Evolutionary conservation across 2,888 invertebrate species (phyloP).

Genomic region (Hypena proboscidalis): DNA sequence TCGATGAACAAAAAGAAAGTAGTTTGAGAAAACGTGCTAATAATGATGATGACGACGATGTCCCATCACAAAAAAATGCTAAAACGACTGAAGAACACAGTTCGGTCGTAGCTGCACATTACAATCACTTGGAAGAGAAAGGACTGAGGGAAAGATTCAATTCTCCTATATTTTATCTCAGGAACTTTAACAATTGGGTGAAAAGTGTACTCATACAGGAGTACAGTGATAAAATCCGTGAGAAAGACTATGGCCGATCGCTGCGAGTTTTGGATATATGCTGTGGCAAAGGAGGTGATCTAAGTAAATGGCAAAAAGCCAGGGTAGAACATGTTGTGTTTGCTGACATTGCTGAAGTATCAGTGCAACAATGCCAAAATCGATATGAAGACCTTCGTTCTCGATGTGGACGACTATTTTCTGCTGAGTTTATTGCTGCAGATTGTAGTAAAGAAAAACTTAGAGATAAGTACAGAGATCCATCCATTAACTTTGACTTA

Average conservation of each 20-base stretch:
- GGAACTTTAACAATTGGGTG: constrained; percentile 99
- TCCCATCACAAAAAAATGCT: constrained; percentile 10
- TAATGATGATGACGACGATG: constrained; percentile 30
- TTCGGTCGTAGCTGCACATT: constrained; percentile 94
- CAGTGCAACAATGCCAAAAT: constrained; percentile 94
- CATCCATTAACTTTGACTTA: constrained; percentile 92
- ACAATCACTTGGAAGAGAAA: constrained; percentile 94
- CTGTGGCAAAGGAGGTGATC: constrained; percentile 99
- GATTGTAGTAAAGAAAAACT: constrained; percentile 95
- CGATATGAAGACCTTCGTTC: constrained; percentile 91
- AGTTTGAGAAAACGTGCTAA: constrained; percentile 3
- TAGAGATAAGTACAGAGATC: constrained; percentile 91
- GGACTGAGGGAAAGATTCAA: constrained; percentile 92
- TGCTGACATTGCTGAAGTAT: constrained; percentile 96
- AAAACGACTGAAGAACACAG: constrained; percentile 68
- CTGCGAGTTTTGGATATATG: constrained; percentile 95
- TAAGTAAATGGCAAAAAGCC: constrained; percentile 97
- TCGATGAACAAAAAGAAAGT: constrained; percentile 9
- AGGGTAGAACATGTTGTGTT: constrained; percentile 93
- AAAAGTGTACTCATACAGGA: constrained; percentile 97
- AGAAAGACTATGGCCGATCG: constrained; percentile 88
- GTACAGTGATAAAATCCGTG: constrained; percentile 88
- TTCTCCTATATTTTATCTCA: constrained; percentile 96
- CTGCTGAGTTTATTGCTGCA: constrained; percentile 95
- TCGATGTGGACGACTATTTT: constrained; percentile 84